These are phyloP conservation scores for Gymnoscopelus braueri DNA, from an alignment of 2,797 vertebrate species.

Conservation along the genomic window DNA sequence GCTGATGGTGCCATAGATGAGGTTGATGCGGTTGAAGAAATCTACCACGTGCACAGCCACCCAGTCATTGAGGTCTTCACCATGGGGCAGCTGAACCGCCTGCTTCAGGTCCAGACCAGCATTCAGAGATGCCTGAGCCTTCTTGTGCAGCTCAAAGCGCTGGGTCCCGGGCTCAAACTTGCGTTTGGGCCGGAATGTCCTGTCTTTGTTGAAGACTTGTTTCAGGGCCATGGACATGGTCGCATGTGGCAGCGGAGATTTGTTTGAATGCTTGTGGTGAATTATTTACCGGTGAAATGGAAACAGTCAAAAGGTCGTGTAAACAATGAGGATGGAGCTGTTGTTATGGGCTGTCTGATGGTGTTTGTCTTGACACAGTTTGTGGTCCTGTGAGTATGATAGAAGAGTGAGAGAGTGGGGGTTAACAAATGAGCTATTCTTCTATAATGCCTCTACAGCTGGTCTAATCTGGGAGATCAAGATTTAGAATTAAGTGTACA, in stretches of 20 bases:
- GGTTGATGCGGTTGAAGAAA: slow-evolving; percentile 98
- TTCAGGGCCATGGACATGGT: slow-evolving; percentile 91
- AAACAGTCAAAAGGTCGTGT: slow-evolving; percentile 45
- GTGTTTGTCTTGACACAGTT: slow-evolving; percentile 34
- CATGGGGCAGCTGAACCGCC: slow-evolving; percentile 90
- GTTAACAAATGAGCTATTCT: slow-evolving; percentile 22
- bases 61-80: slow-evolving; percentile 94
- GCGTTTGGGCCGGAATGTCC: slow-evolving; percentile 96
- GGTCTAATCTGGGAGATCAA: neutral
- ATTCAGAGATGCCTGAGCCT: slow-evolving; percentile 93
- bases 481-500: neutral
- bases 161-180: slow-evolving; percentile 97
- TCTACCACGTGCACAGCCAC: slow-evolving; percentile 97
- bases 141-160: slow-evolving; percentile 95
- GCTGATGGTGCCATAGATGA: slow-evolving; percentile 96
- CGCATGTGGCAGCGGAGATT: slow-evolving; percentile 36
- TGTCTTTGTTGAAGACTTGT: slow-evolving; percentile 97
- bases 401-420: slow-evolving; percentile 23
- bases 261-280: slow-evolving; percentile 47
- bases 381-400: slow-evolving; percentile 37
- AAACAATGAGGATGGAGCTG: slow-evolving; percentile 42
- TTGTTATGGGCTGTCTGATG: slow-evolving; percentile 24
- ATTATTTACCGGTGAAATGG: slow-evolving; percentile 52
- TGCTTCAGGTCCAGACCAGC: slow-evolving; percentile 93
- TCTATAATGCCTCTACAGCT: neutral